Evolutionary conservation across 2,888 invertebrate species (phyloP).

Genomic region (Aethes cnicana): DNA sequence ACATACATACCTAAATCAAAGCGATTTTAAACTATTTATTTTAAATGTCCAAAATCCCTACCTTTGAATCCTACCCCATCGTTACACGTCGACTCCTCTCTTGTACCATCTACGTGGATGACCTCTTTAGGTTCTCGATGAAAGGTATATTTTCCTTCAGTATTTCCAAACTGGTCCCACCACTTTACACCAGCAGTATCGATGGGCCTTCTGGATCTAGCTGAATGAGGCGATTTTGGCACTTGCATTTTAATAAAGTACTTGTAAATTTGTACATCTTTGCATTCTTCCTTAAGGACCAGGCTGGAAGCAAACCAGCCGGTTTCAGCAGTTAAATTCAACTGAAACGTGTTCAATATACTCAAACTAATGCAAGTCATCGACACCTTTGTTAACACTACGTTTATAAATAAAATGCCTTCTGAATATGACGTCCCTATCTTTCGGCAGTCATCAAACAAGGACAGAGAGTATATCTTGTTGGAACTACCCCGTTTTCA

Average conservation of each 20-base stretch:
- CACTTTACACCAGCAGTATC: conserved; percentile 53
- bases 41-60: no score
- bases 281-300: background rate
- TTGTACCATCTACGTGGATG: conserved; percentile 22
- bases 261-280: background rate
- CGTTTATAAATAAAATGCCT: background rate
- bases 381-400: background rate
- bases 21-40: no score
- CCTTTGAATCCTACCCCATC: background rate
- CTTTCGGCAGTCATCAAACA: background rate
- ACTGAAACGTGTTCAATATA: conserved; percentile 8
- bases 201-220: conserved; percentile 69
- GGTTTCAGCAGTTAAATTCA: background rate
- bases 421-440: background rate
- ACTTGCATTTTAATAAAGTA: conserved; percentile 43
- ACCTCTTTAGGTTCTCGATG: conserved; percentile 37
- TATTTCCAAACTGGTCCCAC: conserved; percentile 59
- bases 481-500: background rate
- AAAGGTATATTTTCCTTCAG: conserved; percentile 32
- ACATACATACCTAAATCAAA: no score
- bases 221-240: conserved; percentile 49
- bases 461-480: background rate
- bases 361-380: conserved; percentile 28
- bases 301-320: background rate
- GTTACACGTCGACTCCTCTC: no score